These are phyloP conservation scores for Geophilus truncorum DNA, from an alignment of 2,888 invertebrate genomes.

Conservation along the genomic window DNA sequence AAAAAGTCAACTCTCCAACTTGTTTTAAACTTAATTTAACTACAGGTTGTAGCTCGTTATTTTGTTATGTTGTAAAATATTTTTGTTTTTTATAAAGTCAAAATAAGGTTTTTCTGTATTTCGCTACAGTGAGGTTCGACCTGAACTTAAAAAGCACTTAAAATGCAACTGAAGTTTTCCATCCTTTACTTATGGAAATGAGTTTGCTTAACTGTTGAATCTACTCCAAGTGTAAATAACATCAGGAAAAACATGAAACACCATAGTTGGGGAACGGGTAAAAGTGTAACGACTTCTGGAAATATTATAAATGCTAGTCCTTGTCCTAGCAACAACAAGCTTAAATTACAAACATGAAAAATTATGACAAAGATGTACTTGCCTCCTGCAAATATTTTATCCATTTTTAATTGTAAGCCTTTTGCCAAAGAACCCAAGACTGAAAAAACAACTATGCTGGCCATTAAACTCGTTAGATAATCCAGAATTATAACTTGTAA, in stretches of 20 bases:
- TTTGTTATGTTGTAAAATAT: too few species aligned
- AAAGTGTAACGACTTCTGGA: conserved; percentile 41
- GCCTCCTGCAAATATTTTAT: conserved; percentile 42
- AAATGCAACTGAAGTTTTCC: background rate
- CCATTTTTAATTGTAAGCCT: conserved; percentile 44
- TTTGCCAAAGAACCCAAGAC: conserved; percentile 51
- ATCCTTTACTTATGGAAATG: background rate
- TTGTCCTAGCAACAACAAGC: conserved; percentile 38
- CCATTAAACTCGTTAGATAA: conserved; percentile 49
- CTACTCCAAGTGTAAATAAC: conserved; percentile 36
- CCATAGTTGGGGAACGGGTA: conserved; percentile 43
- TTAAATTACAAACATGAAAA: conserved; percentile 24
- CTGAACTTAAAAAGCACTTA: background rate
- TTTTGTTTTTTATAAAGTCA: too few species aligned
- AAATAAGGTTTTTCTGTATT: too few species aligned
- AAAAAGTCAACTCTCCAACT: too few species aligned
- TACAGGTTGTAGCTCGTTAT: too few species aligned
- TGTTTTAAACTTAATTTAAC: too few species aligned
- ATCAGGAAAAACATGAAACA: conserved; percentile 42
- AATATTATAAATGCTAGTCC: conserved; percentile 43
- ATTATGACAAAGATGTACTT: background rate
- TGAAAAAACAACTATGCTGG: conserved; percentile 49
- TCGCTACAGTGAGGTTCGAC: background rate
- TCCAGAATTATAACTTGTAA: conserved; percentile 47
- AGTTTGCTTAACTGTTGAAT: conserved; percentile 23